Evolutionary conservation across 2,797 vertebrate genomes (phyloP), one percentile per base, ranked within the genome.

Genomic region (Micromesistius poutassou): DNA sequence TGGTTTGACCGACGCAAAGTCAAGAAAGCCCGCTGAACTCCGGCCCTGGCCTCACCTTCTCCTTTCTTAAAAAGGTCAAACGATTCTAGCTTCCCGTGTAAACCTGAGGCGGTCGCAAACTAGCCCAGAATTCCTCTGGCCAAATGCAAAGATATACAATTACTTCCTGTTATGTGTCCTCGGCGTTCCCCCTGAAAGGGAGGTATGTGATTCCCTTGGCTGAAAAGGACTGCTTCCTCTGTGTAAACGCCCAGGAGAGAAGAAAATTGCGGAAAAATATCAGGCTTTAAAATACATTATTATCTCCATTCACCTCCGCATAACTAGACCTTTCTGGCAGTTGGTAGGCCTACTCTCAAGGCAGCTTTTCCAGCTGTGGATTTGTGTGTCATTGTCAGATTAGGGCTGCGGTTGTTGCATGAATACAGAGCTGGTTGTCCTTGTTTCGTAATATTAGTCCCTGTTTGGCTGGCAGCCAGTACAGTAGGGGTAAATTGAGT

Each of bases 401-500:
- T 89, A 90, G 84, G 76, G 72, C 82, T 25, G 30, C 81, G n/a
- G 79, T 78, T 77, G 77, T 89, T 89, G 80, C 46, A 83, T 86
- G 85, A 92, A 90, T 85, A 89, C 86, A 89, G 87, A 90, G 89
- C 84, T 83, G 88, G 85, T 89, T 89, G 84, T 80, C 90, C 84
- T 82, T 83, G 85, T 88, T 90, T 87, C 74, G 46, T 82, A 90
- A 89, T 87, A 88, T 85, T 83, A 84, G 82, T 85, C 80, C 71
- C 77, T 2, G 85, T 78, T 86, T 87, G 89, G 88, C 89, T 88
- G 72, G 36, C 70, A 86, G 87, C 86, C 90, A 89, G 87, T 90
- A 90, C 85, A 91, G 90, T 88, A 87, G 85, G 78, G 87, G 86
- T 87, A 84, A 91, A 90, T 82, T 83, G 85, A 91, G 92, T 83